A percentile compares a stretch with the other conserved stretches of the same genome.
These are phyloP conservation scores for Xanthia togata DNA, from an alignment of 2,888 invertebrate genomes.

Conservation along the genomic window DNA sequence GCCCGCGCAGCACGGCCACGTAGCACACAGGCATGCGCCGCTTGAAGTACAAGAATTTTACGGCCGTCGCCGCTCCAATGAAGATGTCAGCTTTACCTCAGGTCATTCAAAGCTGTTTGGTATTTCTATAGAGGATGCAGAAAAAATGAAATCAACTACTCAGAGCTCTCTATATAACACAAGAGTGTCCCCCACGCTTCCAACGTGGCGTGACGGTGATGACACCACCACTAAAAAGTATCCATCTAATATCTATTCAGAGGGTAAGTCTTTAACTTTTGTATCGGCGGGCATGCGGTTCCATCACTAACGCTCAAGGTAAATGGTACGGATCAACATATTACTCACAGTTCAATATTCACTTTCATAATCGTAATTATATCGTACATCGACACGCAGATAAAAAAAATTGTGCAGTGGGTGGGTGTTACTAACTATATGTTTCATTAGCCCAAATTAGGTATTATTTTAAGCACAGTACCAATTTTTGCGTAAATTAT, in stretches of 20 bases:
- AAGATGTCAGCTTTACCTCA: conserved; percentile 88
- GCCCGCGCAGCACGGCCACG: conserved; percentile 27
- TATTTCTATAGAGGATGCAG: conserved; percentile 91
- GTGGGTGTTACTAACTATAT: conserved; percentile 46
- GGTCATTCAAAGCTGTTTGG: conserved; percentile 92
- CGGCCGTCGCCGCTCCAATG: conserved; percentile 60
- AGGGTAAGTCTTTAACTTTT: conserved; percentile 80
- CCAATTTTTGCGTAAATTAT: conserved; percentile 25
- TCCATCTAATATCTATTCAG: conserved; percentile 81
- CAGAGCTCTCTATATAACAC: conserved; percentile 88
- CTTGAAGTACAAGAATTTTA: conserved; percentile 76
- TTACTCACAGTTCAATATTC: conserved; percentile 21
- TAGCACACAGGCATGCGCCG: conserved; percentile 66
- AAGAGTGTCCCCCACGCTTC: conserved; percentile 92
- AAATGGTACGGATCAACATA: conserved; percentile 40
- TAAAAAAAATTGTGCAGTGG: conserved; percentile 27
- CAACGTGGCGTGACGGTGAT: conserved; percentile 86
- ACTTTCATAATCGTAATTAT: conserved; percentile 11
- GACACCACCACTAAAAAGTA: conserved; percentile 86
- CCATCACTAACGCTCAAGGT: conserved; percentile 33
- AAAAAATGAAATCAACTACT: conserved; percentile 87
- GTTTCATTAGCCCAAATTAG: background rate
- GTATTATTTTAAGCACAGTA: background rate
- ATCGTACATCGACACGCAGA: background rate
- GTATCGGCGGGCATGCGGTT: conserved; percentile 70